Base-by-base conservation (phyloP, 2,797 vertebrate genomes). In the Smutsia temminckii region DNA sequence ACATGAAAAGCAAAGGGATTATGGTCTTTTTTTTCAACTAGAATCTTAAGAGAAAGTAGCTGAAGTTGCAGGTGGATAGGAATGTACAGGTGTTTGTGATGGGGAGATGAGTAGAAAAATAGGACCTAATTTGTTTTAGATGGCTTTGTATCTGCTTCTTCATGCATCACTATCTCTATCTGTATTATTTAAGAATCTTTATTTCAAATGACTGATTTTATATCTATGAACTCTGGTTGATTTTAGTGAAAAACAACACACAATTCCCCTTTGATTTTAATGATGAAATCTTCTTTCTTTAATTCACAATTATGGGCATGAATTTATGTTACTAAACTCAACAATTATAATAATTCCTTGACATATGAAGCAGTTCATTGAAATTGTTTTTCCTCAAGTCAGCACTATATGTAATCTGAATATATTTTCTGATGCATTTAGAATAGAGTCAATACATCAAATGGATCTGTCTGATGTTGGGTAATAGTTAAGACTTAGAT, bases 381-480 rank as follows among this genome's bases (percentile, higher is more conserved):
- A 74, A 78, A 88, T 88, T 46, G 40, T 72, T 91, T 91, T 95
- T 8, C 29, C 37, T 34, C 7, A n/a, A 42, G 25, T 93, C 10
- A 77, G 20, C 10, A 25, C 20, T 89, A 40, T 57, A 74, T 61
- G 5, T 57, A 61, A 84, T 53, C 59, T 90, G 18, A 74, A 95
- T 89, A 87, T n/a, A 74, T 81, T 93, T 95, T 91, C 42, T 87
- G 40, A 79, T 51, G 8, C 34, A 78, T 75, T 89, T 89, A 17
- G n/a, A 94, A 87, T 75, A 61, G 6, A 89, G 4, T 61, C 53
- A 92, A 46, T 79, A 75, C 12, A 84, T 68, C 29, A 81, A 87
- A 87, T 79, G 4, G 0, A 75, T 51, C 18, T 78, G 11, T 89
- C 13, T 53, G 25, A 84, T 78, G 12, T 5, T 64, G 20, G 16